Percentiles rank a stretch among this genome's conserved stretches.
phyloP scores from a whole-genome alignment of 92 coral and sea anemone genomes.

The Pocillopora grandis region DNA sequence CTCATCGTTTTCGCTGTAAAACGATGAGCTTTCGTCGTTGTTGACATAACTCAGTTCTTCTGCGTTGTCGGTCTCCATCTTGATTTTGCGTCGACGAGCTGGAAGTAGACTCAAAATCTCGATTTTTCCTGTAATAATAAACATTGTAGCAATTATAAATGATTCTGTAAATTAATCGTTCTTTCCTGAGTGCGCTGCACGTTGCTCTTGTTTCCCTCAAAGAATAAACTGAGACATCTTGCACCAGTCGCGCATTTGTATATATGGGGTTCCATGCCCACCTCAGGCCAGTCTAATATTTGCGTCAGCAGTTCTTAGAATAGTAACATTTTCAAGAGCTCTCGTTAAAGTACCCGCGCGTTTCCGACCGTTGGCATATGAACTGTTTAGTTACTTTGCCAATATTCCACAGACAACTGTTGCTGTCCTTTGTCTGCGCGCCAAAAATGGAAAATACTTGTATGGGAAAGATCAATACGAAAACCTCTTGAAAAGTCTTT shows the following conservation, averaged over 20 bases:
- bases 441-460: neutral
- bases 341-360: neutral
- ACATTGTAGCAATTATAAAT: neutral
- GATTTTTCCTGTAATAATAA: constrained; percentile 19
- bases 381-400: neutral
- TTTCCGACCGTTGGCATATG: neutral
- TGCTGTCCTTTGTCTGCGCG: neutral
- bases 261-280: too few species aligned
- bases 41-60: constrained; percentile 11
- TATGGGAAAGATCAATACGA: neutral
- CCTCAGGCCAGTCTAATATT: neutral
- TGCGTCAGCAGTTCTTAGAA: neutral
- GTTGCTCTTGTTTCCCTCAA: too few species aligned
- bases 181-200: neutral
- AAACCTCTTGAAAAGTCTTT: neutral
- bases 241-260: too few species aligned
- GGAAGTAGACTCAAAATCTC: neutral
- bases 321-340: constrained; percentile 10
- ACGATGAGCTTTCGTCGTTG: constrained; percentile 11
- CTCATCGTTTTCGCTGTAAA: constrained; percentile 32
- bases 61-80: constrained; percentile 15
- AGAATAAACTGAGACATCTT: too few species aligned
- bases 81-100: neutral
- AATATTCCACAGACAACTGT: neutral
- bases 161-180: neutral